Conservation (phyloP, 30 jellyfish, hydroid and myxozoan species). For the Cassiopea xamachana region DNA sequence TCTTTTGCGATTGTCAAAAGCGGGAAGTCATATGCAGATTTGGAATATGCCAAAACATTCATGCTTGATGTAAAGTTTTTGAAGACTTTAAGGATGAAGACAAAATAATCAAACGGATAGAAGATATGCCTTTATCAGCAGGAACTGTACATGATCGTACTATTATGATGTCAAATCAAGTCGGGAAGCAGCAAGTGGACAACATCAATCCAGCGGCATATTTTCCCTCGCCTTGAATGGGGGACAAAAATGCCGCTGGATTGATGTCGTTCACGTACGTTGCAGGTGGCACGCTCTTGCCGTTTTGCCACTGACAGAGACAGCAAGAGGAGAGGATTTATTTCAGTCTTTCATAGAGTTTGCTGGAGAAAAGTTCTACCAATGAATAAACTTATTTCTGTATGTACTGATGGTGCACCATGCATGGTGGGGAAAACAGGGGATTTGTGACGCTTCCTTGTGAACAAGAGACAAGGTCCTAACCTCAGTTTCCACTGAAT, state of each 20-base stretch:
- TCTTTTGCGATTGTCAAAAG: not conserved
- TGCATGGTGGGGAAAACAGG: not conserved
- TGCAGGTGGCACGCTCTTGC: not conserved
- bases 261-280: not conserved
- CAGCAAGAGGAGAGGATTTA: not conserved
- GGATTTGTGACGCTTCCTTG: not conserved
- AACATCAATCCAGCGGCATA: not conserved
- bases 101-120: not conserved
- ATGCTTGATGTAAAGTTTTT: not conserved
- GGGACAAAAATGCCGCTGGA: not conserved
- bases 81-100: not conserved
- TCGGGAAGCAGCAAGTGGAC: not conserved
- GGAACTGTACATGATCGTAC: not conserved
- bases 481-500: not conserved
- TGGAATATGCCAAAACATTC: not conserved
- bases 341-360: not conserved
- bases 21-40: not conserved
- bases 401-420: not conserved
- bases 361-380: not conserved
- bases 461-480: not conserved
- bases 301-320: not conserved
- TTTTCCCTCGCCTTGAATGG: not conserved
- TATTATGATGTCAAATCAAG: not conserved
- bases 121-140: constrained; percentile 5
- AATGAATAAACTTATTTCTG: not conserved